These are phyloP conservation scores for Aphelenchoides fujianensis DNA, from an alignment of 1,140 invertebrate genomes.

Conservation along the genomic window DNA sequence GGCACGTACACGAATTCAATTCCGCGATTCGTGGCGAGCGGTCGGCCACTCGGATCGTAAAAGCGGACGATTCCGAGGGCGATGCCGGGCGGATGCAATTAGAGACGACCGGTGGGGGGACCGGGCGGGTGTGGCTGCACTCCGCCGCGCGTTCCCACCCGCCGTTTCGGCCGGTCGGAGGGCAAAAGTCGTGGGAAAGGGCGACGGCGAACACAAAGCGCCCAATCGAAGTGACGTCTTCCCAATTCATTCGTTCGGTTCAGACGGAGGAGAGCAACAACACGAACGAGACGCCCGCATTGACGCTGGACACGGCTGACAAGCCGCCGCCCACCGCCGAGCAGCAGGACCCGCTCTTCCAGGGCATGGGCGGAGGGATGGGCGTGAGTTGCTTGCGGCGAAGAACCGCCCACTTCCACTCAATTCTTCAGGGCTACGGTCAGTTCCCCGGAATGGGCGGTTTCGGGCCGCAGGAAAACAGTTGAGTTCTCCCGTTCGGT, in stretches of 20 bases:
- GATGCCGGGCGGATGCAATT: too few species aligned
- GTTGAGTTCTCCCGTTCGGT: too few species aligned
- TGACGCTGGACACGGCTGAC: conserved; percentile 16
- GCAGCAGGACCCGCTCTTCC: conserved; percentile 23
- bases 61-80: too few species aligned
- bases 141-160: too few species aligned
- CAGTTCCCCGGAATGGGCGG: conserved; percentile 21
- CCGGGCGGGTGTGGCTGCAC: background rate
- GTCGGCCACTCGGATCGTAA: too few species aligned
- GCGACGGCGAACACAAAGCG: background rate
- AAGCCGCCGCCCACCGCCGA: conserved; percentile 11
- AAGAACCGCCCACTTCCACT: too few species aligned
- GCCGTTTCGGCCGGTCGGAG: too few species aligned
- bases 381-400: conserved; percentile 4
- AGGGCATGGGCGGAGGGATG: conserved; percentile 11
- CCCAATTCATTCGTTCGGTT: background rate
- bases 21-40: too few species aligned
- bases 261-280: background rate
- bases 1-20: too few species aligned
- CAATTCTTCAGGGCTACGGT: conserved; percentile 20
- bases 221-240: background rate
- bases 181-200: background rate
- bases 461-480: conserved; percentile 15
- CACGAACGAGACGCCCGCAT: background rate
- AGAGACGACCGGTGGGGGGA: too few species aligned